Conservation (phyloP, 2,888 invertebrate genomes). For the Caenorhabditis sp. region DNA sequence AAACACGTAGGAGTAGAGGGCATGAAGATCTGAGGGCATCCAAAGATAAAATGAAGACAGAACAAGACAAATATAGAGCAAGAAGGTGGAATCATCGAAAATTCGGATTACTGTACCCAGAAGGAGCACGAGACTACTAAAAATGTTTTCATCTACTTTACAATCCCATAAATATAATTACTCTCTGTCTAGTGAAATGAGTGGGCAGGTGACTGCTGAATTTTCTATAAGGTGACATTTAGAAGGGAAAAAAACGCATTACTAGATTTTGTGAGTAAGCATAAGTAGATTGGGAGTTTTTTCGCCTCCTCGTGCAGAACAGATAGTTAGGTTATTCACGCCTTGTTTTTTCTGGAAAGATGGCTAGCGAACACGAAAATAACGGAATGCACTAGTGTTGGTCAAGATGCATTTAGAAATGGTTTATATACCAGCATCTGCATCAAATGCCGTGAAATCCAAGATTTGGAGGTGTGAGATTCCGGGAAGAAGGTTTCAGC, state of each 20-base stretch:
- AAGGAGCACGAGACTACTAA: no score
- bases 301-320: neutral
- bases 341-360: conserved; percentile 11
- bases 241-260: neutral
- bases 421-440: no score
- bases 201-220: no score
- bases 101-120: no score
- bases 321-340: conserved; percentile 9
- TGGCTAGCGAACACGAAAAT: neutral
- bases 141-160: neutral
- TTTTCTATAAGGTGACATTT: no score
- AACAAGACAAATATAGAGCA: conserved; percentile 4
- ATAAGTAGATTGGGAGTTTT: conserved; percentile 2
- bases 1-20: conserved; percentile 32
- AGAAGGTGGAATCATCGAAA: neutral
- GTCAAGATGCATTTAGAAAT: neutral
- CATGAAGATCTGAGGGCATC: conserved; percentile 38
- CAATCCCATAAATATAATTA: no score
- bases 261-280: conserved; percentile 1
- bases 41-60: conserved; percentile 6
- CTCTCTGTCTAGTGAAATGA: no score
- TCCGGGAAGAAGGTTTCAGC: no score
- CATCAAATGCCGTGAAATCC: no score
- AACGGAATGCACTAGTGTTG: neutral
- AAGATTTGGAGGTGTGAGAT: no score